phyloP scores from a whole-genome alignment of 2,888 invertebrate species.

The Tenthredo notha region DNA sequence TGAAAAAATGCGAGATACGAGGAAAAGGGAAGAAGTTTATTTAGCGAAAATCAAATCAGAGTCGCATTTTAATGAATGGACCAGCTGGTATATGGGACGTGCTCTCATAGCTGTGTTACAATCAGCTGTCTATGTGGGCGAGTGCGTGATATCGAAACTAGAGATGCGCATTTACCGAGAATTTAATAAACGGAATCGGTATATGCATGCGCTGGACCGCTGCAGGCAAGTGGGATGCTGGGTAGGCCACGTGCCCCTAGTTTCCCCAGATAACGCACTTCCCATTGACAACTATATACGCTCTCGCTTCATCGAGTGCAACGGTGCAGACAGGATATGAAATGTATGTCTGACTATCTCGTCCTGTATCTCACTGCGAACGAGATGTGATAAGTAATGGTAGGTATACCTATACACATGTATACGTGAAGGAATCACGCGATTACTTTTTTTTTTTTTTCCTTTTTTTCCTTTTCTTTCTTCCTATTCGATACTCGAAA shows the following conservation, averaged over 20 bases:
- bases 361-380: conserved; percentile 17
- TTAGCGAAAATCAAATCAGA: not conserved
- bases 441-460: not conserved
- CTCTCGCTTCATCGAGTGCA: conserved; percentile 52
- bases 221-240: conserved; percentile 34
- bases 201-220: not conserved
- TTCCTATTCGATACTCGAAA: not conserved
- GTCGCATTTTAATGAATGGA: not conserved
- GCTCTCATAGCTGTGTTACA: not conserved
- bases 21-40: not conserved
- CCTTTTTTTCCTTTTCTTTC: too few relatives aligned
- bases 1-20: not conserved
- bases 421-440: not conserved
- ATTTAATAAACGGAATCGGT: not conserved
- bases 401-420: not conserved
- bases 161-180: conserved; percentile 30
- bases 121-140: not conserved
- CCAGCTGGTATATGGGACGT: not conserved
- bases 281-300: conserved; percentile 73
- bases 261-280: conserved; percentile 73
- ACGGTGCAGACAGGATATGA: conserved; percentile 48
- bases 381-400: conserved; percentile 7
- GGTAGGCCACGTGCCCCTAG: conserved; percentile 61
- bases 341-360: conserved; percentile 47
- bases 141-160: not conserved